Conservation (phyloP, 1,140 invertebrate genomes). For the Saxidomus purpurata region DNA sequence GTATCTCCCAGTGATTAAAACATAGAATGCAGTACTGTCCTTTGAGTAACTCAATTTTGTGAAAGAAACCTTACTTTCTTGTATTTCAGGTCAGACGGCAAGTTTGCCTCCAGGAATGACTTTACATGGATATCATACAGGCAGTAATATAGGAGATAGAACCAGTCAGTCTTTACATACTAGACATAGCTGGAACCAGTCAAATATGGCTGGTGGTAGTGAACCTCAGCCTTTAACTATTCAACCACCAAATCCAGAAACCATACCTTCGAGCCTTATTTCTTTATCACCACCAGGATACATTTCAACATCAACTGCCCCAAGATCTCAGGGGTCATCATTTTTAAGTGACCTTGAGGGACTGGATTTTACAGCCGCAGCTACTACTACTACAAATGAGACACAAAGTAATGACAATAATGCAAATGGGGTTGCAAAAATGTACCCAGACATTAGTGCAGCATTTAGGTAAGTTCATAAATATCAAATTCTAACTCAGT, state of each 20-base stretch:
- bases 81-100: background rate
- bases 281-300: constrained; percentile 42
- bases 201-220: background rate
- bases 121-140: constrained; percentile 26
- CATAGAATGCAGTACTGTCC: too few species aligned
- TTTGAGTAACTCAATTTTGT: too few species aligned
- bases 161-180: background rate
- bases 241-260: background rate
- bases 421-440: constrained; percentile 47
- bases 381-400: background rate
- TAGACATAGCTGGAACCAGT: background rate
- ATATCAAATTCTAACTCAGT: background rate
- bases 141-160: background rate
- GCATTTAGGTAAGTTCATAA: constrained; percentile 75
- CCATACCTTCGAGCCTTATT: constrained; percentile 2
- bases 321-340: constrained; percentile 1
- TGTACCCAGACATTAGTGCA: constrained; percentile 82
- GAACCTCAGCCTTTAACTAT: constrained; percentile 17
- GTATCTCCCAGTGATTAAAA: too few species aligned
- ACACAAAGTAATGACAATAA: constrained; percentile 67
- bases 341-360: constrained; percentile 76
- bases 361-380: constrained; percentile 72
- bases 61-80: too few species aligned
- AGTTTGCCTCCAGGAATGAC: constrained; percentile 7
- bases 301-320: background rate